These are phyloP conservation scores for Toxotes jaculatrix DNA, from an alignment of 2,113 vertebrate species.

Conservation along the genomic window DNA sequence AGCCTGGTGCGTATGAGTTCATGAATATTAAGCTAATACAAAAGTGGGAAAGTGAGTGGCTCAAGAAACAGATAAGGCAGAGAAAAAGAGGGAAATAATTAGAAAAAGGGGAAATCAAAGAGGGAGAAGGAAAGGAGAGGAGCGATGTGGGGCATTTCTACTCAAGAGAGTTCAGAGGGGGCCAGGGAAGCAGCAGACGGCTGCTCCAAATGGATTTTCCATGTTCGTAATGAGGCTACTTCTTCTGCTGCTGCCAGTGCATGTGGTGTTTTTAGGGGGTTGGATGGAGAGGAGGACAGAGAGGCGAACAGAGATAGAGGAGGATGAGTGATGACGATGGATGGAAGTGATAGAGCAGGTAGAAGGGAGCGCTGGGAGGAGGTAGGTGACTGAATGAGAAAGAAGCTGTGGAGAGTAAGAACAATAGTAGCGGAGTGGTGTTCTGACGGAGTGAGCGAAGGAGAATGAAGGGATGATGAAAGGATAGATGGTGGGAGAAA, in stretches of 20 bases:
- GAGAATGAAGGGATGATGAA: too few relatives aligned
- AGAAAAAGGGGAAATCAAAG: conserved; percentile 36
- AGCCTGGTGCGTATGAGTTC: neutral
- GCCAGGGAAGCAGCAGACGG: conserved; percentile 74
- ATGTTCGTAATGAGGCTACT: conserved; percentile 82
- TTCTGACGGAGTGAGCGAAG: neutral
- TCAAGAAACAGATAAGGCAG: conserved; percentile 16
- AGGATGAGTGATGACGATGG: conserved; percentile 45
- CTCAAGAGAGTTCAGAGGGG: conserved; percentile 80
- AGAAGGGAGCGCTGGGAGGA: conserved; percentile 5
- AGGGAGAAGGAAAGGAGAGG: conserved; percentile 25
- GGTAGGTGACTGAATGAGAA: conserved; percentile 14
- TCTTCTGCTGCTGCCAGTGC: conserved; percentile 68
- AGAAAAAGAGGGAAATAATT: conserved; percentile 46
- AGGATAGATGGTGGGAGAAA: conserved; percentile 37
- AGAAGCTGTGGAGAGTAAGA: conserved; percentile 19
- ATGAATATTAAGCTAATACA: neutral
- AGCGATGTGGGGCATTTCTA: conserved; percentile 66
- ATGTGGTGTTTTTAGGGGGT: conserved; percentile 45
- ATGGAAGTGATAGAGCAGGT: conserved; percentile 38
- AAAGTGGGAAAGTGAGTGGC: neutral
- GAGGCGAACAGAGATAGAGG: conserved; percentile 16
- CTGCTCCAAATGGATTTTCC: conserved; percentile 85
- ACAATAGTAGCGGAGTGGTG: conserved; percentile 38
- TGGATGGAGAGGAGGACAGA: conserved; percentile 26